Conservation (phyloP, 2,888 invertebrate species). For the Helicoverpa assulta region DNA sequence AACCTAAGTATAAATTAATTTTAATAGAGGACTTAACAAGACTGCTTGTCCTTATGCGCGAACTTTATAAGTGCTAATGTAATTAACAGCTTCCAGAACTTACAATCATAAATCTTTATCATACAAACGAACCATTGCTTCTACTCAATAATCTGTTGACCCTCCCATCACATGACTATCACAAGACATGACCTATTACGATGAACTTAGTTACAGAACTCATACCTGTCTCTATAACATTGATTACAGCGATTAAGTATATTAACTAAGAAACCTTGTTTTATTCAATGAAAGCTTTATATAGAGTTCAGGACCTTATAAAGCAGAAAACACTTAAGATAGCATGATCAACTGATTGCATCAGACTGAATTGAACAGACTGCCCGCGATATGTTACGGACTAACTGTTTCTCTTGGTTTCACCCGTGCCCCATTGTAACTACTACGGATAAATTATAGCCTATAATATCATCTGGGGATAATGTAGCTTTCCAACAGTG, state of each 20-base stretch:
- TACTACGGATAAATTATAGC: no score
- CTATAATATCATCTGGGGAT: no score
- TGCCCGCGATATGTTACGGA: background rate
- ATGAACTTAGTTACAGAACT: constrained; percentile 6
- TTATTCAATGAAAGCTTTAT: constrained; percentile 9
- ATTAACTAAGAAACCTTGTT: constrained; percentile 10
- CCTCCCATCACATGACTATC: constrained; percentile 1
- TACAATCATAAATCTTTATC: background rate
- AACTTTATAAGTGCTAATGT: no score
- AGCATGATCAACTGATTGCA: constrained; percentile 9
- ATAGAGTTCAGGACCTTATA: constrained; percentile 15
- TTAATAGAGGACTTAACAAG: no score
- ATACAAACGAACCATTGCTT: background rate
- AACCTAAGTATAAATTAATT: no score
- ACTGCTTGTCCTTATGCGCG: no score
- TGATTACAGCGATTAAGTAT: constrained; percentile 12
- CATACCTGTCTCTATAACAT: background rate
- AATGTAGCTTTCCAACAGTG: no score
- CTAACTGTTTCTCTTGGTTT: no score
- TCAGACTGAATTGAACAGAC: constrained; percentile 5
- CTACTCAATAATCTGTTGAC: background rate
- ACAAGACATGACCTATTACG: background rate
- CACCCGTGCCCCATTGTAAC: no score
- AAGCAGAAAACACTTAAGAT: constrained; percentile 30
- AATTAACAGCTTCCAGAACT: background rate